Evolutionary conservation across 2,888 invertebrate genomes (phyloP).

Genomic region (Drosophila recens): DNA sequence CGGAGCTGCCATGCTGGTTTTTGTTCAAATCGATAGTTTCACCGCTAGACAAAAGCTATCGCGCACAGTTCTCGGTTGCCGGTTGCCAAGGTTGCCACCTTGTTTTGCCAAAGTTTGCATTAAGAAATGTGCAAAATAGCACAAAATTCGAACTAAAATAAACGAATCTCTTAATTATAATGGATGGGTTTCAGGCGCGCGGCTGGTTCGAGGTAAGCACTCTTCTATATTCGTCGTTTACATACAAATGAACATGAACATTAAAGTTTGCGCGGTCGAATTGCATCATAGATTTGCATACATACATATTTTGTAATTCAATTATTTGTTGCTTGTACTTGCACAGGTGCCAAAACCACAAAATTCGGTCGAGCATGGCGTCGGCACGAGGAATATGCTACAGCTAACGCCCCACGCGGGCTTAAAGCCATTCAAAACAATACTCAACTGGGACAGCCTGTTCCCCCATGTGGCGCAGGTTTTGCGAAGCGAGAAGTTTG

Average conservation of each 20-base stretch:
- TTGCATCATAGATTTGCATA: constrained; percentile 46
- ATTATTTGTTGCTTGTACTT: constrained; percentile 15
- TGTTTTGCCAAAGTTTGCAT: constrained; percentile 10
- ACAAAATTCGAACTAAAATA: constrained; percentile 20
- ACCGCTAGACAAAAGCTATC: constrained; percentile 24
- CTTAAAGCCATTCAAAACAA: constrained; percentile 86
- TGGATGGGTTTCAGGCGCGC: constrained; percentile 77
- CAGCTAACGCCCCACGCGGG: constrained; percentile 87
- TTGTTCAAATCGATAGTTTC: constrained; percentile 22
- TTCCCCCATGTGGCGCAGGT: constrained; percentile 89
- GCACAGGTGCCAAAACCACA: constrained; percentile 81
- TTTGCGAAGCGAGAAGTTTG: constrained; percentile 88
- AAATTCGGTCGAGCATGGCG: constrained; percentile 78
- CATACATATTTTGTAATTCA: constrained; percentile 14
- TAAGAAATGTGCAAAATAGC: constrained; percentile 35
- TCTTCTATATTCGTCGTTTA: not conserved
- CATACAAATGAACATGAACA: not conserved
- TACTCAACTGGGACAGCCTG: constrained; percentile 87
- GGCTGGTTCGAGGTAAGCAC: constrained; percentile 85
- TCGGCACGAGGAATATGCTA: constrained; percentile 87
- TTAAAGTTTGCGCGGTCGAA: constrained; percentile 38
- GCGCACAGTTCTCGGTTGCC: constrained; percentile 29
- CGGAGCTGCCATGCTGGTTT: constrained; percentile 38
- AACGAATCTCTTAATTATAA: constrained; percentile 63
- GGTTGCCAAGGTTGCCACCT: constrained; percentile 12